Evolutionary conservation across 2,797 vertebrate species (phyloP).

Genomic region (Pangasius macronema): DNA sequence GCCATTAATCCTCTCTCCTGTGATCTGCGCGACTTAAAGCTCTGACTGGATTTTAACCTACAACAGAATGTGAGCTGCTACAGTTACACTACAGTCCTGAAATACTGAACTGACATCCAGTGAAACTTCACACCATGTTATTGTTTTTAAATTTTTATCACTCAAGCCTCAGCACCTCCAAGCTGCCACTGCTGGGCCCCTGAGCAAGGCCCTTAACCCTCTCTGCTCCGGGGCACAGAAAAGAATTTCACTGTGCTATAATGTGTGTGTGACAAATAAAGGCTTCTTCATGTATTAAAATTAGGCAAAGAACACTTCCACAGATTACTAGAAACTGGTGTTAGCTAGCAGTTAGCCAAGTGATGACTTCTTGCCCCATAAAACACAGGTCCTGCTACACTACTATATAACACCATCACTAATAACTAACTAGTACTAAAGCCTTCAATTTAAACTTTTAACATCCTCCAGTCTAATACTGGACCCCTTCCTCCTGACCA

Average conservation of each 20-base stretch:
- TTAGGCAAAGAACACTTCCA: background rate
- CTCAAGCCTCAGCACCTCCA: background rate
- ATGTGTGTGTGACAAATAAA: background rate
- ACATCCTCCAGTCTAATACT: background rate
- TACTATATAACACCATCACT: background rate
- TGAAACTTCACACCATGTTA: background rate
- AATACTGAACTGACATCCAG: background rate
- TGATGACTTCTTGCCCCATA: background rate
- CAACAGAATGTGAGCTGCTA: background rate
- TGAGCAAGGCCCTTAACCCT: background rate
- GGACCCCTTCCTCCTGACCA: background rate
- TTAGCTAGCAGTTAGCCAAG: background rate
- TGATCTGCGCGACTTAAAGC: too few relatives aligned
- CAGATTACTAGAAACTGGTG: too few relatives aligned
- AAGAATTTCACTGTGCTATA: background rate
- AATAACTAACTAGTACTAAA: background rate
- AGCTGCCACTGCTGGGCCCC: background rate
- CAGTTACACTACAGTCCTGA: background rate
- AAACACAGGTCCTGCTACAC: background rate
- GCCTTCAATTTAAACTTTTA: background rate
- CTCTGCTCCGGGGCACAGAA: too few relatives aligned
- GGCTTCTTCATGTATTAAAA: background rate
- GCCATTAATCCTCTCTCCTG: too few relatives aligned
- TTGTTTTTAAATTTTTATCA: background rate
- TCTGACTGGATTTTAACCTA: too few relatives aligned